Evolutionary conservation across 2,113 vertebrate species (phyloP), one percentile per base, ranked within the genome.

Genomic region (Vicugna pacos): DNA sequence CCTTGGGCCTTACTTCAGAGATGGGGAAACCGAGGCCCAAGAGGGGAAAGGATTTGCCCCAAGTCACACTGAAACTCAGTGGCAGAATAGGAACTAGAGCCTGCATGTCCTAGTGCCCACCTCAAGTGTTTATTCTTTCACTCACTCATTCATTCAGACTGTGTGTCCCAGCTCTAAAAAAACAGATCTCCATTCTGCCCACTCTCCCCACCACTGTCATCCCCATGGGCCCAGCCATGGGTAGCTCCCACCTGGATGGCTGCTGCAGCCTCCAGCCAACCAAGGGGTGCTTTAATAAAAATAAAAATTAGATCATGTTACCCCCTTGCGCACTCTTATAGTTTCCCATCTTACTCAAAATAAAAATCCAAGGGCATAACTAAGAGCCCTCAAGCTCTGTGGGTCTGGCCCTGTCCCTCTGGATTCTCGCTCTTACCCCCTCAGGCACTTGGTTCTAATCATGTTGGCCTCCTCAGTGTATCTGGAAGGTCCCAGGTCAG

Each of bases 21-120:
- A n/a, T 13, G n/a, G 82, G 38, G 94, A 97, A 87, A 95, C 91
- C 8, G 84, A 95, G 92, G 87, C 11, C 38, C 16, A 22, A 35
- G 67, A 50, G 3, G 50, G 50, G 48, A 35, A 20, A 38, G 32
- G 38, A 62, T 81, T 7, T 72, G 42, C 22, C 50, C 4, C 54
- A 9, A 14, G 38, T 73, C 64, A 58, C n/a, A 22, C 28, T 64
- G 83, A 72, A 62, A 73, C 42, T 65, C 19, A 11, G 46, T 26
- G 35, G 17, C 58, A 52, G 20, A 77, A 30, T 2, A 64, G 20
- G 10, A 48, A 42, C 35, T 58, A 58, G 85, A 56, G 30, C 12
- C 10, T 12, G 20, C 19, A 5, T 56, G 62, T 91, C 38, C 54
- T 17, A 6, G 30, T 8, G n/a, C 19, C 42, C 9, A 60, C 20